Base-by-base conservation (phyloP, 2,113 vertebrate genomes). In the Sciurus niger region DNA sequence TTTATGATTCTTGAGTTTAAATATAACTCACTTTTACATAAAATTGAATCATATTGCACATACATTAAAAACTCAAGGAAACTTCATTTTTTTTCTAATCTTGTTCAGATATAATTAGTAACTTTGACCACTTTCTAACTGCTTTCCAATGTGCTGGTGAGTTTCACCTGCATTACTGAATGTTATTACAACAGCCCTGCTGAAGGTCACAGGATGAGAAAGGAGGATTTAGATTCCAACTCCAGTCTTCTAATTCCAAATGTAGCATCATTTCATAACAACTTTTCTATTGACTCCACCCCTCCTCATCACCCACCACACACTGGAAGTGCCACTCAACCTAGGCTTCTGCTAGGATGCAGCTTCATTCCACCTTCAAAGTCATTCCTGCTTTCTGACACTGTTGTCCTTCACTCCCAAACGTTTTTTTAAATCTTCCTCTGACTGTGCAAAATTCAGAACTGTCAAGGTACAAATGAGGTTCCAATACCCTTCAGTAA, bases 1-100 rank as follows among this genome's bases (percentile, higher is more conserved):
- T 65, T 88, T 40, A 85, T 74, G 63, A 84, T 22, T 92, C 25
- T 78, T 18, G 32, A 51, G 0, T 78, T 95, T 83, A 82, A 85
- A 68, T 28, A 55, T 28, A 76, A 63, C 13, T 72, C 20, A 84
- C 10, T 87, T 70, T 80, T 51, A 70, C 18, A 72, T 53, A 72
- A 46, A 10, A 5, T 48, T 67, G 73, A 86, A 76, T 88, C 53
- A 37, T 58, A 46, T 16, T 77, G 30, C 13, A 30, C 17, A 6
- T 83, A 2, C 4, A 40, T 60, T 67, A 73, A 84, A 67, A 28
- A 84, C 8, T 70, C 24, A 84, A 84, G 7, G 68, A 65, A 89
- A 68, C 28, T 72, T 77, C 20, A 78, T 90, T 82, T 93, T 48
- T 85, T 92, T 53, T 85, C 76, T 43, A 73, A 85, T 74, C 6